A percentile compares a stretch with the other conserved stretches of the same genome.
Conservation (phyloP, 2,113 vertebrate genomes). For the Sapayoa aenigma region DNA sequence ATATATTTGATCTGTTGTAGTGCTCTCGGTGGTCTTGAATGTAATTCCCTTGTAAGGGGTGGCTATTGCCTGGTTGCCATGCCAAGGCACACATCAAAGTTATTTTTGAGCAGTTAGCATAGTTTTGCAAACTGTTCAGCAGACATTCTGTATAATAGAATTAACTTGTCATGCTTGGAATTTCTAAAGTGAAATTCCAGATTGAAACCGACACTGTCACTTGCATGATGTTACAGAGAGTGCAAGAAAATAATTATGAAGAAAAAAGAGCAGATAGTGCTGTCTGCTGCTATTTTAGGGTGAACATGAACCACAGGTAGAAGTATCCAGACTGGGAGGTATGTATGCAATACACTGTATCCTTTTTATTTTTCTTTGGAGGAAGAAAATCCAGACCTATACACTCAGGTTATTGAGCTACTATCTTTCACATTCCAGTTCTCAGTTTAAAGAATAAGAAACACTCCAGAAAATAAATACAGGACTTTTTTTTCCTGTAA, state of each 20-base stretch:
- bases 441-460: neutral
- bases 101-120: neutral
- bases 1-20: neutral
- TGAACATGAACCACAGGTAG: neutral
- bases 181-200: conserved; percentile 41
- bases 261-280: neutral
- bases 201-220: conserved; percentile 18
- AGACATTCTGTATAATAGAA: neutral
- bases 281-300: conserved; percentile 51
- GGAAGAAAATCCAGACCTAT: neutral
- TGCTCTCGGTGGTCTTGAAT: neutral
- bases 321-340: neutral
- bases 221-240: conserved; percentile 12
- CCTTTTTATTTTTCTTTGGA: neutral
- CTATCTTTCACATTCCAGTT: neutral
- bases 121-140: neutral
- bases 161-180: neutral
- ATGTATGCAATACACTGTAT: neutral
- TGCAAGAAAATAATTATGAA: neutral
- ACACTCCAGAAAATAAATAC: neutral
- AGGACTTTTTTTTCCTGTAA: neutral
- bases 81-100: neutral
- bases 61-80: neutral
- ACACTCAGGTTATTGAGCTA: neutral
- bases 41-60: neutral